Base-by-base conservation (phyloP, 2,113 vertebrate species). In the Tychaedon coryphoeus region DNA sequence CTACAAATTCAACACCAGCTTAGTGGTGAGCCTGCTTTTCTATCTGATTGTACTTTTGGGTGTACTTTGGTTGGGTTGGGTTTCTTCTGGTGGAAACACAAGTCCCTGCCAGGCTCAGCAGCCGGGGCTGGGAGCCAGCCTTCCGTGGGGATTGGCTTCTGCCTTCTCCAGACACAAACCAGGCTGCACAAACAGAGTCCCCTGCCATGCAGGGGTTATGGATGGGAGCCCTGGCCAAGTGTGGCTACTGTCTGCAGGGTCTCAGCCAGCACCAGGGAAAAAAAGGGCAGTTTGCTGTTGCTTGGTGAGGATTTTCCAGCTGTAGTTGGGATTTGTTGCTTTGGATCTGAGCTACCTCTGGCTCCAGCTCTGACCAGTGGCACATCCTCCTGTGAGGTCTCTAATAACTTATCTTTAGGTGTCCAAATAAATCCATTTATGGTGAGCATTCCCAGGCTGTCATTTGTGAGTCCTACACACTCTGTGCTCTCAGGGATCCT, bases 1-100 rank as follows among this genome's bases (percentile, higher is more conserved):
- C 97, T 99, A 99, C 77, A 99, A 99, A 93, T 99, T 99, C 93
- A 99, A 99, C 94, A 99, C 99, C 56, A 99, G 99, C 97, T 98
- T 99, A 5, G 97, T 98, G 98, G 99, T 99, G 77, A 98, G 99
- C 9, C 2, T 28, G 66, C 2, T 36, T 24, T 33, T 54, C 72
- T 65, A 0, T 9, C 67, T 22, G 9, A 3, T 53, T 75, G 38
- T 81, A 54, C 65, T 94, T 84, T 38, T 40, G 11, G 18, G 10
- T 57, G 24, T 58, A 5, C 78, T 88, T 56, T 54, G 90, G 57
- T 62, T 73, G 66, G 71, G 58, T 78, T 92, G 82, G 62, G 51
- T 95, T 95, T 81, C 82, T 85, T 31, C 26, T 51, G 73, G 77
- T 75, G 72, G 64, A 53, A 89, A 33, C 20, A 14, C 69, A 17